Conservation (phyloP, 2,797 vertebrate species). For the Cynopterus sphinx region DNA sequence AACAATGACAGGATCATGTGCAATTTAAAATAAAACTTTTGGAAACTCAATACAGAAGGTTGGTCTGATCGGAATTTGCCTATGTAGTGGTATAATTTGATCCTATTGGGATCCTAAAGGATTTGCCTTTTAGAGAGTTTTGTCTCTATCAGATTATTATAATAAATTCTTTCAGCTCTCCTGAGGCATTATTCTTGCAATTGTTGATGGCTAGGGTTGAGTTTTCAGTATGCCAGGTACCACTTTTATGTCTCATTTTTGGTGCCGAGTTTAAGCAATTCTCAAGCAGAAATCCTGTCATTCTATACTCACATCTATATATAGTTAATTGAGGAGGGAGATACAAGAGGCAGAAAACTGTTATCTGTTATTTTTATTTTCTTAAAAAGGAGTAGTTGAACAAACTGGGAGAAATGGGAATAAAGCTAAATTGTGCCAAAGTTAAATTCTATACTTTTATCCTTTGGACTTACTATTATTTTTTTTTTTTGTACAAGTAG, state of each 20-base stretch:
- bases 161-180: not conserved
- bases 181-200: not conserved
- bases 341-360: not conserved
- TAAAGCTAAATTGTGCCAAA: not conserved
- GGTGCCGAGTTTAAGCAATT: not conserved
- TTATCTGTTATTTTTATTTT: not conserved
- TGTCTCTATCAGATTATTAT: not conserved
- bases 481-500: constrained; percentile 26
- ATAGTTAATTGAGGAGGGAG: not conserved
- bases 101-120: not conserved
- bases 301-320: not conserved
- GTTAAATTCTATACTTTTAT: constrained; percentile 36
- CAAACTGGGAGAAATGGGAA: constrained; percentile 15
- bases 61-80: not conserved
- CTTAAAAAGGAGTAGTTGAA: not conserved
- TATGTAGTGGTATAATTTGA: not conserved
- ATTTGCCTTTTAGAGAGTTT: not conserved
- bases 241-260: not conserved
- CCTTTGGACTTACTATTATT: constrained; percentile 11
- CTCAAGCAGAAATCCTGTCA: not conserved
- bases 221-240: not conserved
- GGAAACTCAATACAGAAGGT: not conserved
- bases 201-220: not conserved
- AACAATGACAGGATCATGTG: not conserved
- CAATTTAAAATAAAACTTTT: not conserved